Percentiles rank a stretch among this genome's conserved stretches.
Evolutionary conservation across 2,797 vertebrate species (phyloP).

Genomic region (Florisuga fusca): DNA sequence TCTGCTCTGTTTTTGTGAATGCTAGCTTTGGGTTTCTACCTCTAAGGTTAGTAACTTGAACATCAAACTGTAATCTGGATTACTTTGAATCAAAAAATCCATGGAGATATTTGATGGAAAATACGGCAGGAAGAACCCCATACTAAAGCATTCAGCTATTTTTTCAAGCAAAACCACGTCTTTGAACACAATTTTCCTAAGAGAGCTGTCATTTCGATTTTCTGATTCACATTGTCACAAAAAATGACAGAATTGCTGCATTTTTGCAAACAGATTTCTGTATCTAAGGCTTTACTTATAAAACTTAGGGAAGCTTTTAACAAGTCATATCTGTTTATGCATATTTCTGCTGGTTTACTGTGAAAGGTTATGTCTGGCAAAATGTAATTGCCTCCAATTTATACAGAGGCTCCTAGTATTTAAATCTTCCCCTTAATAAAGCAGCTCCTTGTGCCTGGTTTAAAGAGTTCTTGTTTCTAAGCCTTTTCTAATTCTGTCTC

Average conservation of each 20-base stretch:
- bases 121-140: neutral
- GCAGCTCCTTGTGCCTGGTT: neutral
- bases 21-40: neutral
- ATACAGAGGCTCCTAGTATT: neutral
- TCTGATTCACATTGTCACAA: neutral
- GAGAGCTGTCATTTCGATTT: neutral
- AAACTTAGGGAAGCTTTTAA: neutral
- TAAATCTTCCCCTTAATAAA: neutral
- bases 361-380: neutral
- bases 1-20: neutral
- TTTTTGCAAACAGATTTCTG: neutral
- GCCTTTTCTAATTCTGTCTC: neutral
- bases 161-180: neutral
- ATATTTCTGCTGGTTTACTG: neutral
- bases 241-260: neutral
- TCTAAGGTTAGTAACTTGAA: neutral
- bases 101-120: neutral
- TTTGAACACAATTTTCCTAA: neutral
- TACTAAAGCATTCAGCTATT: neutral
- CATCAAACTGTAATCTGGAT: neutral
- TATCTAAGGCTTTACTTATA: neutral
- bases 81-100: neutral
- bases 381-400: neutral
- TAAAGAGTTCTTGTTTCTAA: neutral
- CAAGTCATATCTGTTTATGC: neutral